Evolutionary conservation across 1,140 invertebrate genomes (phyloP).

Genomic region (Olivierus martensii): DNA sequence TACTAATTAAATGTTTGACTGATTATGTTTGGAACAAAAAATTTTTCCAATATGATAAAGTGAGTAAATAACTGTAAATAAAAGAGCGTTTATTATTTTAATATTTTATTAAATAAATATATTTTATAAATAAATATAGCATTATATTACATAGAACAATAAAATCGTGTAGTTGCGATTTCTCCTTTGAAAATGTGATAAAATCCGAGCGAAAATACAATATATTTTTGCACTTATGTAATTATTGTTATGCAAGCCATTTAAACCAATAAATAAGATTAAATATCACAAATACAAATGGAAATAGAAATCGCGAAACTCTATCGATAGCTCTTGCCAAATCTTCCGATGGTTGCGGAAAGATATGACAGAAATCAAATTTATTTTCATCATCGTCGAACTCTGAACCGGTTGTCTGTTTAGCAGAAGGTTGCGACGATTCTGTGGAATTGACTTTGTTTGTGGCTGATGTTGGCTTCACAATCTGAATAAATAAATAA

Average conservation of each 20-base stretch:
- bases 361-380: not conserved
- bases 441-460: constrained; percentile 11
- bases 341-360: constrained; percentile 6
- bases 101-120: too few species aligned
- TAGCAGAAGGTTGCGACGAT: constrained; percentile 7
- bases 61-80: too few species aligned
- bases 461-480: constrained; percentile 7
- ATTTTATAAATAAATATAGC: too few species aligned
- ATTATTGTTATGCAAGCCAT: not conserved
- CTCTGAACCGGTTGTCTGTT: constrained; percentile 2
- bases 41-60: too few species aligned
- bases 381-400: not conserved
- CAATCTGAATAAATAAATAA: constrained; percentile 1
- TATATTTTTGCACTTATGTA: too few species aligned
- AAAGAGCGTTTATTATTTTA: too few species aligned
- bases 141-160: too few species aligned
- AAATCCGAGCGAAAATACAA: too few species aligned
- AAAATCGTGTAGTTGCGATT: too few species aligned
- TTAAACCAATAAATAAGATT: constrained; percentile 19
- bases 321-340: constrained; percentile 15
- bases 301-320: constrained; percentile 16
- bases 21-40: too few species aligned
- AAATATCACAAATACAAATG: constrained; percentile 16
- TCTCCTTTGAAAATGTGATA: too few species aligned
- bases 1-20: too few species aligned